Percentiles rank a stretch among this genome's conserved stretches.
Conservation (phyloP, 2,888 invertebrate genomes). For the Ypsolopha sequella region DNA sequence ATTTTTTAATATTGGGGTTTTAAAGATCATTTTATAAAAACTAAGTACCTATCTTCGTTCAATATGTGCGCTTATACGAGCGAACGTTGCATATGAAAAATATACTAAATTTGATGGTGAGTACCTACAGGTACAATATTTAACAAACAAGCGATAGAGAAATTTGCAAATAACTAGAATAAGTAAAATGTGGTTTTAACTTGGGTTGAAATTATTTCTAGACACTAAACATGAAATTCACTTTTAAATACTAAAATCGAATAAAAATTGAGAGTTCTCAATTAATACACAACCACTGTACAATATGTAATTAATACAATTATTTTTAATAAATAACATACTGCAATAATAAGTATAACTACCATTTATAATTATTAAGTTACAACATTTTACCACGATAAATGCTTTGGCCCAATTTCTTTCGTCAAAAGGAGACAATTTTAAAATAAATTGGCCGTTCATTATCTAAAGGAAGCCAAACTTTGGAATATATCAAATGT, state of each 20-base stretch:
- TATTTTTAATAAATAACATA: neutral
- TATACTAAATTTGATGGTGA: no score
- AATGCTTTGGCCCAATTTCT: neutral
- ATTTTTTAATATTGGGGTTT: slow-evolving; percentile 2
- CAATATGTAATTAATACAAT: neutral
- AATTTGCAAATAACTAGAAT: no score
- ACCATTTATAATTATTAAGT: neutral
- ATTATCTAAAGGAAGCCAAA: no score
- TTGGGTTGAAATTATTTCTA: no score
- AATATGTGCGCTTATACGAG: neutral
- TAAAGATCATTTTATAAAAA: neutral
- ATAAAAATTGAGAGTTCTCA: neutral
- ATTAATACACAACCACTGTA: neutral
- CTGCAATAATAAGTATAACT: neutral
- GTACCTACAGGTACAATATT: no score
- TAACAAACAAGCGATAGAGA: no score
- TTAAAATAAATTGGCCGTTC: no score
- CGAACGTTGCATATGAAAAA: neutral
- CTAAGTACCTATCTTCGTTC: slow-evolving; percentile 2
- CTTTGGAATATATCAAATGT: no score
- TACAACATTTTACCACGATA: neutral
- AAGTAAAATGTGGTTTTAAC: no score
- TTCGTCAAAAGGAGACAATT: no score
- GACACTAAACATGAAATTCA: no score
- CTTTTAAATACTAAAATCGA: no score